phyloP scores from a whole-genome alignment of 2,888 invertebrate genomes.

The Hemicrepidius hirtus region DNA sequence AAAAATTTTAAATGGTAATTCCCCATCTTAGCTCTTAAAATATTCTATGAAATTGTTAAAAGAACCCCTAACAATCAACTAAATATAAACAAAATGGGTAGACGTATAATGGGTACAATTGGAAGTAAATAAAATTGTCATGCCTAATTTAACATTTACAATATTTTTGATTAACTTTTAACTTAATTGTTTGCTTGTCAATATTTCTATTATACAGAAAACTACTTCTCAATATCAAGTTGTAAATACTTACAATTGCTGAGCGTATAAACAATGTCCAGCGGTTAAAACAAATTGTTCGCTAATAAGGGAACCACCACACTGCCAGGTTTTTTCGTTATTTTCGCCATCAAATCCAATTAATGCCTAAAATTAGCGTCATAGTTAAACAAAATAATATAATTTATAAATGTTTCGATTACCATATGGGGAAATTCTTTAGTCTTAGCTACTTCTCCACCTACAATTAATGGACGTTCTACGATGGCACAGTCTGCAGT shows the following conservation, averaged over 20 bases:
- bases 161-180: too few species aligned
- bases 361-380: constrained; percentile 54
- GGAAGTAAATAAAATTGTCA: too few species aligned
- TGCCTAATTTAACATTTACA: too few species aligned
- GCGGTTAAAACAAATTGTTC: constrained; percentile 78
- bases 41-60: too few species aligned
- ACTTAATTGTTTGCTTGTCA: too few species aligned
- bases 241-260: constrained; percentile 3
- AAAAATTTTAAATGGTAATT: too few species aligned
- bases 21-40: too few species aligned
- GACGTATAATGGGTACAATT: too few species aligned
- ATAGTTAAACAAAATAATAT: constrained; percentile 31
- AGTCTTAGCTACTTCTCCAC: constrained; percentile 64
- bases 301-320: constrained; percentile 80
- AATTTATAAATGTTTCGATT: background rate
- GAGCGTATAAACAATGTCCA: constrained; percentile 75
- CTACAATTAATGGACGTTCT: constrained; percentile 70
- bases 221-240: too few species aligned
- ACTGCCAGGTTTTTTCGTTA: constrained; percentile 71
- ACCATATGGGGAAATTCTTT: constrained; percentile 64
- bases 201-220: too few species aligned
- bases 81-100: too few species aligned
- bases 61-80: too few species aligned
- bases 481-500: constrained; percentile 70
- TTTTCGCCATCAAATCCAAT: constrained; percentile 56